Base-by-base conservation (phyloP, 1,140 invertebrate genomes). In the Trachymyrmex cornetzi region DNA sequence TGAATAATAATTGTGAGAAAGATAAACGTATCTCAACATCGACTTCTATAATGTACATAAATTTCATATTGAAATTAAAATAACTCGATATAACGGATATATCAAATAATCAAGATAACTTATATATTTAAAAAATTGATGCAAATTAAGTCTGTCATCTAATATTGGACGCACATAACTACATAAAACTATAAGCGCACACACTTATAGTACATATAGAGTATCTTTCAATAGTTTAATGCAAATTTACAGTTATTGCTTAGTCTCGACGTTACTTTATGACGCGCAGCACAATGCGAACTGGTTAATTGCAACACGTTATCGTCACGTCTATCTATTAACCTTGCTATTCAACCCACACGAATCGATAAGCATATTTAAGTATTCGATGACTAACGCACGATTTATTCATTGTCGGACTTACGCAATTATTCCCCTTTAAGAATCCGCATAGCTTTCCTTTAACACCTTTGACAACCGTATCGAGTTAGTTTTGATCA, bases 241-340 rank as follows among this genome's bases (percentile, higher is more conserved):
- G 75, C 74, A 53, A 66, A 85, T 85, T 85, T 66, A 79, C 72
- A 48, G 59, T 85, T 85, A 79, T n/a, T 27, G n/a, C 74, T 53
- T 14, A n/a, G 27, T 77, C 48, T 79, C 57, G 63, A 27, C 48
- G n/a, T 79, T 79, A 79, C 82, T 77, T 77, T 85, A 79, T 24
- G 72, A 66, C 34, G 38, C 48, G 27, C 12, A 50, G 12, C 74
- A 90, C 88, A 89, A 90, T 88, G 84, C 64, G 44, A 77, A 79
- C 59, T 87, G 50, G 64, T 57, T 59, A 67, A 85, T 89, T 85
- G 74, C 75, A 72, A 63, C 81, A 63, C 24, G 38, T 81, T 89
- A 89, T 90, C 88, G 22, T 77, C 79, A 24, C 30, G 74, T 59
- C 63, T 66, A 86, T 86, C 86, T 77, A 55, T 77, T 75, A 86